phyloP scores from a whole-genome alignment of 2,113 vertebrate genomes.

The Lepidothrix coronata region DNA sequence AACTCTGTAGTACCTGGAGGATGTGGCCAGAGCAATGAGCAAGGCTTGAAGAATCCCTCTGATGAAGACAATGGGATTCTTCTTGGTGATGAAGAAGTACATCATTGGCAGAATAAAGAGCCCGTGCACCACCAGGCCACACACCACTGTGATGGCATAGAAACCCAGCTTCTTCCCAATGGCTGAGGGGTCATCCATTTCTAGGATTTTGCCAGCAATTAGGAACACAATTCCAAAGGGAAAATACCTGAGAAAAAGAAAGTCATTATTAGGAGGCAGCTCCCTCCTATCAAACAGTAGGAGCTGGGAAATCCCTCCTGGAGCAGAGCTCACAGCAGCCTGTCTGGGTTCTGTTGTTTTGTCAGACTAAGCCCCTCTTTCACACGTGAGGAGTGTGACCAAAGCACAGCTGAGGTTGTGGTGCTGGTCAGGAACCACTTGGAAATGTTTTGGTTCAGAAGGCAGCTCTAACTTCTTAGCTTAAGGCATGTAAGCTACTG shows the following conservation, averaged over 20 bases:
- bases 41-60: conserved; percentile 95
- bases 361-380: neutral
- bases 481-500: neutral
- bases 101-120: conserved; percentile 93
- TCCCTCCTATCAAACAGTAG: neutral
- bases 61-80: conserved; percentile 96
- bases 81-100: conserved; percentile 96
- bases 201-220: conserved; percentile 97
- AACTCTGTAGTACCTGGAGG: conserved; percentile 84
- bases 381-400: too few species aligned
- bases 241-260: conserved; percentile 84
- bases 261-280: neutral
- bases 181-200: conserved; percentile 95
- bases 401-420: neutral
- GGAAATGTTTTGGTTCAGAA: neutral
- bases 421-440: neutral
- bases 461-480: neutral
- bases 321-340: neutral
- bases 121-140: conserved; percentile 90
- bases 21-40: conserved; percentile 94
- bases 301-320: neutral
- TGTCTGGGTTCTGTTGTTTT: neutral
- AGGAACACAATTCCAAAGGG: conserved; percentile 97
- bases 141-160: conserved; percentile 93
- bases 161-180: conserved; percentile 95